A percentile compares a stretch with the other conserved stretches of the same genome.
Conservation (phyloP, 2,888 invertebrate species). For the Chouioia cunea region DNA sequence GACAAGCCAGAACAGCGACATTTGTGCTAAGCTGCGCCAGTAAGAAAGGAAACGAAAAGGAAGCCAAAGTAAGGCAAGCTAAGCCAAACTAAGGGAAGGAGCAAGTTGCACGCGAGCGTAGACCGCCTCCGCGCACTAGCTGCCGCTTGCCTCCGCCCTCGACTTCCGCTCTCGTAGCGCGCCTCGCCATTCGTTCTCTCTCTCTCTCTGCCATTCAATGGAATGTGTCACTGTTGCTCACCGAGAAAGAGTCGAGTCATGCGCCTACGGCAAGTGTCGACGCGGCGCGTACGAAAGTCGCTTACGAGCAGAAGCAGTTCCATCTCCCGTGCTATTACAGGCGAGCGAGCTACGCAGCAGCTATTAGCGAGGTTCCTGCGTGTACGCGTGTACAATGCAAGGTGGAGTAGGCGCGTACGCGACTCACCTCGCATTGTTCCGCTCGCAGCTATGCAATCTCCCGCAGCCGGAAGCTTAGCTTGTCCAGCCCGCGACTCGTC, state of each 20-base stretch:
- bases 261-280: conserved; percentile 14
- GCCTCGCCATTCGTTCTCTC: conserved; percentile 28
- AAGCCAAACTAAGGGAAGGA: conserved; percentile 9
- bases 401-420: too few relatives aligned
- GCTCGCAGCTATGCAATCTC: too few relatives aligned
- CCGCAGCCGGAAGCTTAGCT: too few relatives aligned
- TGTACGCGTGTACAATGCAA: neutral
- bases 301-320: too few relatives aligned
- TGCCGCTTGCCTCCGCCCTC: conserved; percentile 47
- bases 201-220: conserved; percentile 21
- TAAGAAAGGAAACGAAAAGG: neutral
- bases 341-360: too few relatives aligned
- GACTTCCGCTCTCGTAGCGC: conserved; percentile 40
- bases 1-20: too few relatives aligned
- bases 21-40: neutral
- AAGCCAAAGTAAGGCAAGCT: neutral
- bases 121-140: conserved; percentile 39
- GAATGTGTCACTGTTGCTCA: too few relatives aligned
- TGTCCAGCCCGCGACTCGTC: too few relatives aligned
- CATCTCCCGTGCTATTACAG: too few relatives aligned
- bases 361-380: too few relatives aligned
- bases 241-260: conserved; percentile 40
- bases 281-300: too few relatives aligned
- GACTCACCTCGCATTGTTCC: too few relatives aligned
- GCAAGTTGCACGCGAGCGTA: conserved; percentile 18